Base-by-base conservation (phyloP, 2,888 invertebrate species). In the Mycalesis mineus region DNA sequence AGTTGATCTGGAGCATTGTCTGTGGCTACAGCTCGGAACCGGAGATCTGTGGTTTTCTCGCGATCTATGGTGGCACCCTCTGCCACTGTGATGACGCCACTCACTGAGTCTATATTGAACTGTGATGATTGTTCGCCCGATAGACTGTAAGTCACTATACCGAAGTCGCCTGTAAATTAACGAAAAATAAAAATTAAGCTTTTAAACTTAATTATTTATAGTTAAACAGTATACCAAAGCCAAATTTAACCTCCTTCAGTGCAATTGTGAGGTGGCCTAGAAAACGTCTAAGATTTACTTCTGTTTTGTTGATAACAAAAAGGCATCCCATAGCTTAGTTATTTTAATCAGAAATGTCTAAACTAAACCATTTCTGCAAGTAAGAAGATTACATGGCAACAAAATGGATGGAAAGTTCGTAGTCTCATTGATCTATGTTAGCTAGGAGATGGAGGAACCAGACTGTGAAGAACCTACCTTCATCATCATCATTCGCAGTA, bases 61-160 rank as follows among this genome's bases (percentile, higher is more conserved):
- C 97, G 91, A 78, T 98, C 97, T 41, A 98, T 90, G 48, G 92
- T 91, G 0, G 92, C 92, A 0, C 93, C 92, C 57, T 93, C 91
- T 0, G 93, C 92, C 0, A 98, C 95, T 7, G 92, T 92, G 37
- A 98, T 93, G 58, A 93, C 92, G 0, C 98, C 98, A 45, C 92
- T 92, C 57, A 91, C 82, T 0, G 92, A 88, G 67, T 94, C 93
- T 50, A 96, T 95, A 45, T 87, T 85, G 76, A 98, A 98, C 66
- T 94, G 92, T 22, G 92, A 90, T 22, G 93, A 93, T 60, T 92
- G 92, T 53, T 95, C 94, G 2, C 96, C 96, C 1, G 94, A 91
- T 4, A 97, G 81, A 31, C 92, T 93, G 82, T 97, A 98, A 1
- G 91, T 92, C 0, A 98, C 91, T 71, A 93, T 91, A 0, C 97